phyloP scores from a whole-genome alignment of 1,140 invertebrate genomes.

The Cyphomyrmex costatus region DNA sequence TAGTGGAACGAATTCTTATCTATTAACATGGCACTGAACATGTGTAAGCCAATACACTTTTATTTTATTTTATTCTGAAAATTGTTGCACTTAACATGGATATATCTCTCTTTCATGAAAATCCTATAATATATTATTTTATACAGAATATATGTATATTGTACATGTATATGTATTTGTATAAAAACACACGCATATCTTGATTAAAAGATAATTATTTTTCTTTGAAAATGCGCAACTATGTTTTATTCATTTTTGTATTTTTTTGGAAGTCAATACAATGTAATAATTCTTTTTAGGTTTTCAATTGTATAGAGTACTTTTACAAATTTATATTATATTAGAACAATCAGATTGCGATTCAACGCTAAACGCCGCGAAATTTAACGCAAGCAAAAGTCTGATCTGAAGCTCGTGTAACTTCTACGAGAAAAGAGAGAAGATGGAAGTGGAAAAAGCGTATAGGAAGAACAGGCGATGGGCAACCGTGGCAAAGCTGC shows the following conservation, averaged over 20 bases:
- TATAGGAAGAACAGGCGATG: conserved; percentile 50
- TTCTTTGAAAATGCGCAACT: neutral
- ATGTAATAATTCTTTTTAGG: neutral
- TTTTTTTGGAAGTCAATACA: neutral
- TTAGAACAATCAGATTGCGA: neutral
- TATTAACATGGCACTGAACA: conserved; percentile 57
- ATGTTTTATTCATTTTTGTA: neutral
- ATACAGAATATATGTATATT: neutral
- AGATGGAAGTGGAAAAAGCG: conserved; percentile 29
- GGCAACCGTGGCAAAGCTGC: conserved; percentile 69
- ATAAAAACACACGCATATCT: neutral
- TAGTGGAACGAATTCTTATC: conserved; percentile 66
- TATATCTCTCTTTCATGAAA: conserved; percentile 27
- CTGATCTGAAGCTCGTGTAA: neutral
- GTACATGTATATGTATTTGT: neutral
- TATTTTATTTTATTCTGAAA: conserved; percentile 44
- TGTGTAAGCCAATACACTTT: neutral
- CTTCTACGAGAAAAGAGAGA: conserved; percentile 5
- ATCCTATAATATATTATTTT: neutral
- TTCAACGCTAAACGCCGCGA: conserved; percentile 30
- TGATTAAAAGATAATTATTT: conserved; percentile 1
- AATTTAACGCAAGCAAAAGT: conserved; percentile 7
- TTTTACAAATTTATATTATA: neutral
- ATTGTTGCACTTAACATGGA: neutral
- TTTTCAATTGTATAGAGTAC: neutral